Evolutionary conservation across 1,140 invertebrate genomes (phyloP).

Genomic region (Drosophila albomicans): DNA sequence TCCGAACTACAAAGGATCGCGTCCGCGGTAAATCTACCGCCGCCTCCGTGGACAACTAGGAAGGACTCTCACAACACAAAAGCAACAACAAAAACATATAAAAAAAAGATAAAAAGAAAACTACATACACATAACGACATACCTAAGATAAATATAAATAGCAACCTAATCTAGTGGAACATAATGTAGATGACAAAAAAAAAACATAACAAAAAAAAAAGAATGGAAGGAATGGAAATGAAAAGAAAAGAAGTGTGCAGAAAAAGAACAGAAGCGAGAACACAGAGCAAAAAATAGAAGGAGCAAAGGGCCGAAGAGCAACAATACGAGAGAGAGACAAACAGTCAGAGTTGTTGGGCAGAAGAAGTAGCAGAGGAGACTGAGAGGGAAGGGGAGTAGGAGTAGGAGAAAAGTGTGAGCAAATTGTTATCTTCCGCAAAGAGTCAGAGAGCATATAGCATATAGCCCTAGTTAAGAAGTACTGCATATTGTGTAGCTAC

Average conservation of each 20-base stretch:
- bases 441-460: conserved; percentile 12
- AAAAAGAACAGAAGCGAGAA: conserved; percentile 47
- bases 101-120: conserved; percentile 16
- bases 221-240: conserved; percentile 18
- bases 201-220: conserved; percentile 36
- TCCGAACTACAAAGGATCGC: conserved; percentile 83
- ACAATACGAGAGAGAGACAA: neutral
- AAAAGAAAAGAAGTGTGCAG: conserved; percentile 24
- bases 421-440: conserved; percentile 30
- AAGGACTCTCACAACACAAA: conserved; percentile 31
- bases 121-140: conserved; percentile 69
- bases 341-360: conserved; percentile 44
- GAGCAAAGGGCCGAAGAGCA: conserved; percentile 46
- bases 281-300: conserved; percentile 34
- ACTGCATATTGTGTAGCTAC: conserved; percentile 19
- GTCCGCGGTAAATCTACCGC: conserved; percentile 69
- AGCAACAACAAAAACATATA: conserved; percentile 21
- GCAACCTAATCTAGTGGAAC: conserved; percentile 83
- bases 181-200: conserved; percentile 75
- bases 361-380: conserved; percentile 31
- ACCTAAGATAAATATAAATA: conserved; percentile 84
- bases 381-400: neutral
- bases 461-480: conserved; percentile 32
- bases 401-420: conserved; percentile 5
- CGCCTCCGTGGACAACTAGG: conserved; percentile 25